Percentiles rank a stretch among this genome's conserved stretches.
phyloP scores from a whole-genome alignment of 2,113 vertebrate species.

The Synchiropus splendidus region DNA sequence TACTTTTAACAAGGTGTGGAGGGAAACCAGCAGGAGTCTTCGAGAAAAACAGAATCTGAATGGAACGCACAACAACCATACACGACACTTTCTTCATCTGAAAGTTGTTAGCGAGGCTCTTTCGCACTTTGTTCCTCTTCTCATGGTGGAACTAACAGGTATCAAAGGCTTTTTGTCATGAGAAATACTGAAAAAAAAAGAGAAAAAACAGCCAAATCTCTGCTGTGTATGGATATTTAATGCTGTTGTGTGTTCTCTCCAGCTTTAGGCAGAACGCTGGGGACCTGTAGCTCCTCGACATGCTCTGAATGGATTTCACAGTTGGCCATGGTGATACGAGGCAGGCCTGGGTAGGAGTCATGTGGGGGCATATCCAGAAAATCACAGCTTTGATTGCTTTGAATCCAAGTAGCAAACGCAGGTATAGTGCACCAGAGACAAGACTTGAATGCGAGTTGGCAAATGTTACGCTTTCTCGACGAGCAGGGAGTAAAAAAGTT shows the following conservation, averaged over 20 bases:
- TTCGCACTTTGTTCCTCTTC: conserved; percentile 24
- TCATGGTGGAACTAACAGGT: conserved; percentile 24
- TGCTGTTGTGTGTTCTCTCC: conserved; percentile 23
- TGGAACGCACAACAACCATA: conserved; percentile 7
- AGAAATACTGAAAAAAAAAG: conserved; percentile 26
- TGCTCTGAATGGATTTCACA: conserved; percentile 44
- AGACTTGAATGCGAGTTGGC: conserved; percentile 16
- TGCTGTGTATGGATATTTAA: conserved; percentile 23
- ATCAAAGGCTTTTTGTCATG: conserved; percentile 32
- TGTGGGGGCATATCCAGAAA: conserved; percentile 25
- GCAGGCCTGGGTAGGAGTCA: conserved; percentile 22
- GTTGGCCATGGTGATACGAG: conserved; percentile 33
- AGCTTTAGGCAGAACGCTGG: conserved; percentile 27
- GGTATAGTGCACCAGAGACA: conserved; percentile 8
- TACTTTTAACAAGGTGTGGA: conserved; percentile 10
- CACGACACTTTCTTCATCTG: conserved; percentile 4
- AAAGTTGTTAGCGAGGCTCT: conserved; percentile 9
- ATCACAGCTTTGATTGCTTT: conserved; percentile 28
- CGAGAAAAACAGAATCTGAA: background rate
- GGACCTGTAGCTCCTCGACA: conserved; percentile 31
- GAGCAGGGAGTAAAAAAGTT: conserved; percentile 7
- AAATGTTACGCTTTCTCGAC: conserved; percentile 12
- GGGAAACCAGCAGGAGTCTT: conserved; percentile 2
- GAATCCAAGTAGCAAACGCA: conserved; percentile 29
- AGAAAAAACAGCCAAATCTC: conserved; percentile 12